These are phyloP conservation scores for Bucco capensis DNA, from an alignment of 2,113 vertebrate species.

Conservation along the genomic window DNA sequence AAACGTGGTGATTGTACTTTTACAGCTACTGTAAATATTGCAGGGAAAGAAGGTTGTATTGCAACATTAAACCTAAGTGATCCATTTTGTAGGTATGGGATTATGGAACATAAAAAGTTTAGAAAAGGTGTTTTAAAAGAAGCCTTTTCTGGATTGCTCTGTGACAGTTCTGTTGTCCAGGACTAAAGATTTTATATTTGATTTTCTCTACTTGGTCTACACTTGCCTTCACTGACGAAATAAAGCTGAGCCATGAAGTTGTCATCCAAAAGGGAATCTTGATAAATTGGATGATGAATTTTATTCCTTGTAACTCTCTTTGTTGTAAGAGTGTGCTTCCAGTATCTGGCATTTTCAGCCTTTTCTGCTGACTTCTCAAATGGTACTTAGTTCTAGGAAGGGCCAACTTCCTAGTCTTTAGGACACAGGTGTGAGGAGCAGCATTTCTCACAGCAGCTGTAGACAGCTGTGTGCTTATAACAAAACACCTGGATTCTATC, in stretches of 20 bases:
- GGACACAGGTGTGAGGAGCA: neutral
- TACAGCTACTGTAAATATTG: neutral
- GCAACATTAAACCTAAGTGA: neutral
- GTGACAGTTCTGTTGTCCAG: neutral
- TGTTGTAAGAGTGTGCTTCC: neutral
- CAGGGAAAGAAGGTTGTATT: neutral
- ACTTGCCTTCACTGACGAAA: neutral
- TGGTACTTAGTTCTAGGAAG: neutral
- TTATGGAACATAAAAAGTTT: neutral
- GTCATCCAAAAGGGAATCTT: neutral
- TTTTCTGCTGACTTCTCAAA: neutral
- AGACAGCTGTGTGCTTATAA: neutral
- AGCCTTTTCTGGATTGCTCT: neutral
- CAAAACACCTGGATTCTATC: neutral
- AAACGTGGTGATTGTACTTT: constrained; percentile 6
- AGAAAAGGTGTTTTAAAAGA: neutral
- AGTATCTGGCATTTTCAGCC: neutral
- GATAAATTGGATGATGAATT: neutral
- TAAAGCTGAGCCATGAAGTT: neutral
- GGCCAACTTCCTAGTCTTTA: neutral
- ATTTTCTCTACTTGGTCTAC: neutral
- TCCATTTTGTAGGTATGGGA: neutral
- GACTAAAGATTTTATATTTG: neutral
- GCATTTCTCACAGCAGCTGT: neutral
- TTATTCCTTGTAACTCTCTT: neutral